Conservation (phyloP, 92 coral and sea anemone species). For the Porites lobata region DNA sequence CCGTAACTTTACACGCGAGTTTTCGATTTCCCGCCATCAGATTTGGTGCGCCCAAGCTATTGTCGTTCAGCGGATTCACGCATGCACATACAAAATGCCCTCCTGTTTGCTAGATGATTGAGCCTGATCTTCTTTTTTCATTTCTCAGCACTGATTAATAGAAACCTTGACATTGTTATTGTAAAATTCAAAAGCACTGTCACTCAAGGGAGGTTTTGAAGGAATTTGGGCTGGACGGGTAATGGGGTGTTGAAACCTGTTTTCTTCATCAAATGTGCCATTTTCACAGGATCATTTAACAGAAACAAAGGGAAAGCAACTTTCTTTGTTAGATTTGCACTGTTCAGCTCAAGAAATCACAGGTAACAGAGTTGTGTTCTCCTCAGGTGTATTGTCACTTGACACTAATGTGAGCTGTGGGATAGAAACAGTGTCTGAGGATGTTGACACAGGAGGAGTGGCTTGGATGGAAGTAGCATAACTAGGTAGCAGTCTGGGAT, state of each 20-base stretch:
- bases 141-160: slow-evolving; percentile 18
- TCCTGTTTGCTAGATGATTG: slow-evolving; percentile 24
- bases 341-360: too few species aligned
- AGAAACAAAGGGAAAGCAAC: too few species aligned
- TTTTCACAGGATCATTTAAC: neutral
- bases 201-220: slow-evolving; percentile 34
- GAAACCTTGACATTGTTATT: slow-evolving; percentile 26
- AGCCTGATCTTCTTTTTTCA: slow-evolving; percentile 36
- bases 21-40: too few species aligned
- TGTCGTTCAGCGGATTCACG: too few species aligned
- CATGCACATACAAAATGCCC: too few species aligned
- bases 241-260: slow-evolving; percentile 40
- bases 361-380: too few species aligned
- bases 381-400: too few species aligned
- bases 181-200: slow-evolving; percentile 36
- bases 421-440: slow-evolving; percentile 14
- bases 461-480: slow-evolving; percentile 36
- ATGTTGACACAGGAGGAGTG: slow-evolving; percentile 32
- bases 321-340: too few species aligned
- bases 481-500: slow-evolving; percentile 30
- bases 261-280: slow-evolving; percentile 30
- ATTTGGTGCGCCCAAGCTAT: too few species aligned
- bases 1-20: too few species aligned
- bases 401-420: neutral
- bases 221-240: slow-evolving; percentile 27